Percentiles rank a stretch among this genome's conserved stretches.
phyloP scores from a whole-genome alignment of 64 coral and sea anemone genomes.

The Montipora efflorescens region DNA sequence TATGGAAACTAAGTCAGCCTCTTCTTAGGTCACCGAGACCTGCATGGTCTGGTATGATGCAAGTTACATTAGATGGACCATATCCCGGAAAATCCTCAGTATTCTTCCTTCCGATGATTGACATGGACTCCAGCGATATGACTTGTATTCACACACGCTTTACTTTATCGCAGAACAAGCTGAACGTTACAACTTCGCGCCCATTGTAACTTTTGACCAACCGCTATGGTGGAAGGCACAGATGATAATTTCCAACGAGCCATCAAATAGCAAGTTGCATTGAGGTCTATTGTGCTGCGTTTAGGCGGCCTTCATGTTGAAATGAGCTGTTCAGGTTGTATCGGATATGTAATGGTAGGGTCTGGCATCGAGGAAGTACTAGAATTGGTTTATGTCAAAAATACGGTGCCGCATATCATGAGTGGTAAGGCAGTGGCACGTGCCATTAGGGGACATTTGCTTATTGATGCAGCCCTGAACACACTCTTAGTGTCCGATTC shows the following conservation, averaged over 20 bases:
- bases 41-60: conserved; percentile 61
- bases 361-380: conserved; percentile 47
- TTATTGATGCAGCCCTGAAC: conserved; percentile 33
- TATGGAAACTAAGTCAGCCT: conserved; percentile 10
- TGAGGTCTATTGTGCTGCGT: not conserved
- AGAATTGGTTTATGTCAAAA: conserved; percentile 63
- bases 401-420: conserved; percentile 28
- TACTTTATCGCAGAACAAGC: conserved; percentile 5
- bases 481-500: not conserved
- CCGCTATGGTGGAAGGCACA: not conserved
- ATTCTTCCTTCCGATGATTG: conserved; percentile 51
- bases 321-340: conserved; percentile 46
- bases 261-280: not conserved
- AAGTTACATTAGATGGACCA: not conserved
- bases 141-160: conserved; percentile 41
- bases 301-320: conserved; percentile 8
- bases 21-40: conserved; percentile 9
- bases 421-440: conserved; percentile 27
- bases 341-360: conserved; percentile 52
- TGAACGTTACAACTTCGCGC: not conserved
- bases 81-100: conserved; percentile 32
- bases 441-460: conserved; percentile 52
- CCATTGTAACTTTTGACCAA: not conserved
- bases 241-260: not conserved
- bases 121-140: conserved; percentile 22